phyloP scores from a whole-genome alignment of 2,113 vertebrate species.

The Nothocercus nigrocapillus region DNA sequence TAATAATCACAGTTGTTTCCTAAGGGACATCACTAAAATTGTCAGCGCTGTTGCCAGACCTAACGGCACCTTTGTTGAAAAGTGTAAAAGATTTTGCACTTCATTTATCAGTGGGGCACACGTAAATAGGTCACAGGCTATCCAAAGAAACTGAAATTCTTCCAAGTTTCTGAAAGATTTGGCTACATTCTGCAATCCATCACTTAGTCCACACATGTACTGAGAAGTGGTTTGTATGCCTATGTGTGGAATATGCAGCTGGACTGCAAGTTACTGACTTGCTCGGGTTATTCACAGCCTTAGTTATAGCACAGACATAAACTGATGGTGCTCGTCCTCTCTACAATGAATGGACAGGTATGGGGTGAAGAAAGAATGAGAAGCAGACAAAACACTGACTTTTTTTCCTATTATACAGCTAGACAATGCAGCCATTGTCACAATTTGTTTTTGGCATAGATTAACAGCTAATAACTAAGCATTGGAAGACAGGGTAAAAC shows the following conservation, averaged over 20 bases:
- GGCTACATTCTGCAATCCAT: neutral
- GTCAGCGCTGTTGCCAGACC: constrained; percentile 41
- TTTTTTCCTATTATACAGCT: neutral
- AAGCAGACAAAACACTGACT: neutral
- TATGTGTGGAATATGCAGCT: neutral
- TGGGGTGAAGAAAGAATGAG: neutral
- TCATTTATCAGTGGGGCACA: constrained; percentile 26
- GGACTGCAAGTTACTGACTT: neutral
- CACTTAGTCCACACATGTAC: neutral
- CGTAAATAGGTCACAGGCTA: constrained; percentile 47
- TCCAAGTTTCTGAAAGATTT: constrained; percentile 43
- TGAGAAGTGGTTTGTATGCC: neutral
- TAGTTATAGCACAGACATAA: neutral
- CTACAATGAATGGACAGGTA: neutral
- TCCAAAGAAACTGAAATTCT: constrained; percentile 40
- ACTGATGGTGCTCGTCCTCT: neutral
- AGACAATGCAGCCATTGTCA: neutral
- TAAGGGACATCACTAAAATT: constrained; percentile 48
- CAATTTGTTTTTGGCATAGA: neutral
- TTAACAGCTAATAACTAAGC: neutral
- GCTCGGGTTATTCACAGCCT: neutral
- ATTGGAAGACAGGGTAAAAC: neutral
- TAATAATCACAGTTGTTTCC: constrained; percentile 60
- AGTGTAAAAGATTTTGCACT: constrained; percentile 59
- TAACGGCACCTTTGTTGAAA: constrained; percentile 12